Conservation (phyloP, 1,140 invertebrate genomes). For the Sitophilus oryzae region DNA sequence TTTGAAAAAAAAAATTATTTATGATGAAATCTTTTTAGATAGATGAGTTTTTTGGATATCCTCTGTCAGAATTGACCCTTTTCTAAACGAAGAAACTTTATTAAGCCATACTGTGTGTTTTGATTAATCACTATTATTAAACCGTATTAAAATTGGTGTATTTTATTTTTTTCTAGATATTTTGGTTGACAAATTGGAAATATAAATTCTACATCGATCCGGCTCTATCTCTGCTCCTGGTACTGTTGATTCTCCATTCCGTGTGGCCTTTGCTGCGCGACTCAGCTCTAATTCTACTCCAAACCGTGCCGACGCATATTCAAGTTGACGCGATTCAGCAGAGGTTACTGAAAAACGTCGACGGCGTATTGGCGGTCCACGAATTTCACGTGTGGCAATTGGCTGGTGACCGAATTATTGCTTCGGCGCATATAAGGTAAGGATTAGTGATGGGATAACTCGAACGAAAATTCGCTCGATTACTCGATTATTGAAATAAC, state of each 20-base stretch:
- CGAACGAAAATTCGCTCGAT: too few species aligned
- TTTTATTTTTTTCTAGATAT: conserved; percentile 47
- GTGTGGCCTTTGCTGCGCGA: conserved; percentile 84
- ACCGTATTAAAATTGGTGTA: not conserved
- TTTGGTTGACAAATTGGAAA: conserved; percentile 81
- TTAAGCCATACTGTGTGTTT: too few species aligned
- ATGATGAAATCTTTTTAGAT: too few species aligned
- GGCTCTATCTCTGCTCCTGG: conserved; percentile 77
- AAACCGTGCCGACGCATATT: conserved; percentile 90
- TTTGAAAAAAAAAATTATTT: too few species aligned
- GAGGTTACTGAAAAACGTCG: conserved; percentile 75
- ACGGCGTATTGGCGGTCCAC: conserved; percentile 86
- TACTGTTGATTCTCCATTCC: conserved; percentile 72
- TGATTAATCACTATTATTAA: too few species aligned
- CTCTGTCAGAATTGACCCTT: too few species aligned
- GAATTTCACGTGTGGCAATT: conserved; percentile 94
- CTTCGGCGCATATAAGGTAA: conserved; percentile 84
- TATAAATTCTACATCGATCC: conserved; percentile 89
- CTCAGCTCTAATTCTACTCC: conserved; percentile 81
- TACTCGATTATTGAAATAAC: too few species aligned
- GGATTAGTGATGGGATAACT: too few species aligned
- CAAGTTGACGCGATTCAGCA: conserved; percentile 85
- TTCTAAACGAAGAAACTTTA: too few species aligned
- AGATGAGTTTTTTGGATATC: too few species aligned
- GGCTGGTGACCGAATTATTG: conserved; percentile 86